These are phyloP conservation scores for Rhabditophanes sp. DNA, from an alignment of 2,888 invertebrate species.

Conservation along the genomic window DNA sequence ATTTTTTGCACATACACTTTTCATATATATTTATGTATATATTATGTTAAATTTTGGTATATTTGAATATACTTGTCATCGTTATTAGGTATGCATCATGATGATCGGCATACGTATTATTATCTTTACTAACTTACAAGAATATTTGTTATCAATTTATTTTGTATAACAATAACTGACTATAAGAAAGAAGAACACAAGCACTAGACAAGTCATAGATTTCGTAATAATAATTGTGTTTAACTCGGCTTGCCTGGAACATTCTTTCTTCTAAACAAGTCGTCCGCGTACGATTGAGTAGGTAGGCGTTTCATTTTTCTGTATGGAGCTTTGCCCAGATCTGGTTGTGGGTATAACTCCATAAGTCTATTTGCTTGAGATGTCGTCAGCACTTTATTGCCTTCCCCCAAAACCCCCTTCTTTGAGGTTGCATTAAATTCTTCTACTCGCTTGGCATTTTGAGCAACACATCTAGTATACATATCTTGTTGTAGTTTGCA, in stretches of 20 bases:
- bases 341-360: slow-evolving; percentile 34
- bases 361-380: slow-evolving; percentile 35
- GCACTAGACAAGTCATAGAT: too few species aligned
- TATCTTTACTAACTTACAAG: too few species aligned
- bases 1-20: too few species aligned
- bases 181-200: too few species aligned
- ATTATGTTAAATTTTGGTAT: too few species aligned
- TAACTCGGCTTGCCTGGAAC: slow-evolving; percentile 25
- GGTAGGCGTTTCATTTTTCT: slow-evolving; percentile 31
- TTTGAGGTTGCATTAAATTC: slow-evolving; percentile 24
- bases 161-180: too few species aligned
- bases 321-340: slow-evolving; percentile 26
- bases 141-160: too few species aligned
- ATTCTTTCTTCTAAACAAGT: slow-evolving; percentile 28
- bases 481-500: slow-evolving; percentile 25
- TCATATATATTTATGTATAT: too few species aligned
- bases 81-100: too few species aligned
- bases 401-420: slow-evolving; percentile 30
- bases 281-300: slow-evolving; percentile 29
- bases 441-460: slow-evolving; percentile 18
- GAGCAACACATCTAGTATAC: slow-evolving; percentile 31
- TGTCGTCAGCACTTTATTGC: slow-evolving; percentile 6
- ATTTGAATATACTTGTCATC: too few species aligned
- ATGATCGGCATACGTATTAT: too few species aligned
- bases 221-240: too few species aligned